Evolutionary conservation across 2,113 vertebrate genomes (phyloP).

Genomic region (Nestor notabilis): DNA sequence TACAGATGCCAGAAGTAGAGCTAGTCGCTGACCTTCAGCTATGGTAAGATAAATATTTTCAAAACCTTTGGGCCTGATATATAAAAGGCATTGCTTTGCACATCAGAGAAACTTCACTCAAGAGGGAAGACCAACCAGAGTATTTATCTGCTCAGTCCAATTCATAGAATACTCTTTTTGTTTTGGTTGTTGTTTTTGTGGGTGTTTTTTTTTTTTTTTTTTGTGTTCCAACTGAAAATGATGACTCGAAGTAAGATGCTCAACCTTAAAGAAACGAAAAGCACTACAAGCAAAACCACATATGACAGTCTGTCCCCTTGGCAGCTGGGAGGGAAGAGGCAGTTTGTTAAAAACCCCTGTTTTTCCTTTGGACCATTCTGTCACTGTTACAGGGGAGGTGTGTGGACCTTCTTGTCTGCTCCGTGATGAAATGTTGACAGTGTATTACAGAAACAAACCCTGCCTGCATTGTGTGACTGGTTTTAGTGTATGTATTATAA

Average conservation of each 20-base stretch:
- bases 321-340: background rate
- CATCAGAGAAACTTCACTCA: background rate
- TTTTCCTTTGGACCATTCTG: background rate
- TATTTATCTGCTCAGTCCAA: background rate
- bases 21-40: constrained; percentile 39
- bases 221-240: background rate
- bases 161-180: background rate
- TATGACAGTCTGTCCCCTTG: background rate
- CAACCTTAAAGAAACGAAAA: constrained; percentile 8
- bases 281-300: background rate
- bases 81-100: constrained; percentile 17
- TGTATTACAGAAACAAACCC: background rate
- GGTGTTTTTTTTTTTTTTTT: background rate
- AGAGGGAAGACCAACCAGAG: background rate
- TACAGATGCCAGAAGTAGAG: constrained; percentile 45
- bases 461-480: background rate
- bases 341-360: background rate
- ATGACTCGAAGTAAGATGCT: background rate
- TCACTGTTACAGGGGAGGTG: background rate
- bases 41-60: constrained; percentile 16
- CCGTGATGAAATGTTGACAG: background rate
- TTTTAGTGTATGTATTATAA: background rate
- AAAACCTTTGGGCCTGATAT: background rate
- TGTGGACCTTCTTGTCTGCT: background rate
- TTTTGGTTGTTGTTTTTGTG: too few relatives aligned